Evolutionary conservation across 2,888 invertebrate genomes (phyloP).

Genomic region (Chymomyza caudatula): DNA sequence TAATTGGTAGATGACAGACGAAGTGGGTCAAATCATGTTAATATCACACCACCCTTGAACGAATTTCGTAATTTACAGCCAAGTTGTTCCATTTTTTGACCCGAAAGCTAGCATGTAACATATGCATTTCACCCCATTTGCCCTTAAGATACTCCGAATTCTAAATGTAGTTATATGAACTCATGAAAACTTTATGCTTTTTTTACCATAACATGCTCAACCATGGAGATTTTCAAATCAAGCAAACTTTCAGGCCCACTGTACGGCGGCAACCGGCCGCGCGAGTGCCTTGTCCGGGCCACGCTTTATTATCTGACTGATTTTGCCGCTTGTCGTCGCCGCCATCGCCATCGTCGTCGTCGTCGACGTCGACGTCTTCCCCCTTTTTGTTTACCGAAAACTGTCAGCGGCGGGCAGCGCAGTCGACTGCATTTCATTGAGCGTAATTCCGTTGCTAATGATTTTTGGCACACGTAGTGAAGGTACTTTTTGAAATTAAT

Average conservation of each 20-base stretch:
- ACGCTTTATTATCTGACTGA: conserved; percentile 70
- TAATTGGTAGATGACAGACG: too few species aligned
- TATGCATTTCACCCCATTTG: too few species aligned
- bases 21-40: too few species aligned
- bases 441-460: conserved; percentile 76
- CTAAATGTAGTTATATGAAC: too few species aligned
- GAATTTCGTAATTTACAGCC: too few species aligned
- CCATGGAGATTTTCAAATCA: too few species aligned
- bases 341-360: conserved; percentile 9
- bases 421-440: conserved; percentile 73
- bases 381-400: conserved; percentile 1
- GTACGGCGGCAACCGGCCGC: conserved; percentile 6
- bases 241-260: not conserved
- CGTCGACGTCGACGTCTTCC: not conserved
- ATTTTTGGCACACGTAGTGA: conserved; percentile 76
- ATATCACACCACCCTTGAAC: too few species aligned
- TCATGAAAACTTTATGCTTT: too few species aligned
- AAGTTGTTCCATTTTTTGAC: too few species aligned
- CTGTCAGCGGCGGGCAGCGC: conserved; percentile 20
- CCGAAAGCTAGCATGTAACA: too few species aligned
- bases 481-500: conserved; percentile 67
- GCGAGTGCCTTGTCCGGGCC: conserved; percentile 38
- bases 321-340: conserved; percentile 28
- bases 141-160: too few species aligned
- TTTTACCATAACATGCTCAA: too few species aligned